Evolutionary conservation across 2,113 vertebrate species (phyloP), one percentile per base, ranked within the genome.

Genomic region (Ageneiosus marmoratus): DNA sequence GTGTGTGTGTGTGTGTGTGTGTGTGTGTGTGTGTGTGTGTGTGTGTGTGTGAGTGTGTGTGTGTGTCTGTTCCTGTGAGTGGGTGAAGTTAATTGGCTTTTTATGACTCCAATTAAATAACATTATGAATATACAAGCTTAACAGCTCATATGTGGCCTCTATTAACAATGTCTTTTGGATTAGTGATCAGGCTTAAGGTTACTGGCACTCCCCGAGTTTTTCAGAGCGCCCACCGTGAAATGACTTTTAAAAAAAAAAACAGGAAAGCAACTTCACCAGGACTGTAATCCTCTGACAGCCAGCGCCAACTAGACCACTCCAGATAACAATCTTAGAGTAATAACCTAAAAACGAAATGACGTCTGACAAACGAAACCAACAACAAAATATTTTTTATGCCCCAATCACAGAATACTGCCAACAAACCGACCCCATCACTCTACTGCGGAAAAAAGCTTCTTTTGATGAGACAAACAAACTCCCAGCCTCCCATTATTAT

Each of bases 31-130:
- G 63, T 50, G 56, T 76, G 70, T 83, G 84, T 74, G 56, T 62
- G 44, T 48, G 69, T 50, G 77, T 58, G 80, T 46, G 67, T 73
- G 85, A 34, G 81, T 65, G 56, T 75, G 80, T 63, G 74, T 77
- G 78, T 83, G 69, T 60, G 75, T 67, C 83, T 37, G 82, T 80
- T 87, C 70, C 83, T 85, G 84, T 81, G 88, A 51, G 81, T 75
- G 75, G 86, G 86, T 86, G 87, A 92, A 92, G 93, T 93, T 94
- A 94, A 94, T 94, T 94, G 93, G 91, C 93, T 94, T 94, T 94
- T 94, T 94, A 94, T 94, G 93, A 94, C 92, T 94, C 92, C 94
- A 94, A 94, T 94, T 94, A 94, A 94, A 94, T 93, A 94, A 94
- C 93, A 94, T 94, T 94, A 94, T 93, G 93, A 93, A 94, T 92